Evolutionary conservation across 2,113 vertebrate species (phyloP).

Genomic region (Meles meles): DNA sequence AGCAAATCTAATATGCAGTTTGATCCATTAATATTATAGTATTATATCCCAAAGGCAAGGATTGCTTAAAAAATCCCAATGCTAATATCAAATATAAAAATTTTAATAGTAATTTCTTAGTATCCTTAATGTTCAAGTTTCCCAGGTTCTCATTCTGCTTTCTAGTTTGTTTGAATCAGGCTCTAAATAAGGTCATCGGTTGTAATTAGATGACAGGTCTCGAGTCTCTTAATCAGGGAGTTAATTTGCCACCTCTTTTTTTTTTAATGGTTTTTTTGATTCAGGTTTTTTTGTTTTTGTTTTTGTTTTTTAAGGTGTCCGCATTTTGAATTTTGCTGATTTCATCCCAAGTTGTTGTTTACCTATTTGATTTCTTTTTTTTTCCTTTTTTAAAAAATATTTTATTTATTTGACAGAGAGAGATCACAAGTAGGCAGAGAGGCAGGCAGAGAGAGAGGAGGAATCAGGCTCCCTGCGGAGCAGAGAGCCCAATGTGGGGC

Average conservation of each 20-base stretch:
- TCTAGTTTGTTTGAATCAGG: constrained; percentile 2
- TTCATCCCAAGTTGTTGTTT: not conserved
- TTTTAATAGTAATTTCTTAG: not conserved
- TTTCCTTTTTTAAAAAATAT: too few relatives aligned
- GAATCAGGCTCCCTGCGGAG: too few relatives aligned
- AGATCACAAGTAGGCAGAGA: too few relatives aligned
- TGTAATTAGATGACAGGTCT: not conserved
- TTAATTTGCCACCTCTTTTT: not conserved
- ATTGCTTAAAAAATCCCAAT: not conserved
- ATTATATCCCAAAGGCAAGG: not conserved
- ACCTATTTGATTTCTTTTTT: not conserved
- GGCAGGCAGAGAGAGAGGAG: too few relatives aligned
- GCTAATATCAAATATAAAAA: not conserved
- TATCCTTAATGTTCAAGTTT: not conserved
- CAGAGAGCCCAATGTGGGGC: too few relatives aligned
- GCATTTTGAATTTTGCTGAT: constrained; percentile 10
- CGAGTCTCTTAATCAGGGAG: not conserved
- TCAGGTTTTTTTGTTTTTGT: not conserved
- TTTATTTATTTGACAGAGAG: too few relatives aligned
- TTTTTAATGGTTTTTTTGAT: not conserved
- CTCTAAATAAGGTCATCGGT: not conserved
- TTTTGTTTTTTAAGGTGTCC: not conserved
- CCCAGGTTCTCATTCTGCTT: not conserved
- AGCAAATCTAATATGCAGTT: not conserved
- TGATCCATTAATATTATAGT: not conserved